Evolutionary conservation across 2,888 invertebrate species (phyloP), one percentile per base, ranked within the genome.

Genomic region (Deladenus siricidicola): DNA sequence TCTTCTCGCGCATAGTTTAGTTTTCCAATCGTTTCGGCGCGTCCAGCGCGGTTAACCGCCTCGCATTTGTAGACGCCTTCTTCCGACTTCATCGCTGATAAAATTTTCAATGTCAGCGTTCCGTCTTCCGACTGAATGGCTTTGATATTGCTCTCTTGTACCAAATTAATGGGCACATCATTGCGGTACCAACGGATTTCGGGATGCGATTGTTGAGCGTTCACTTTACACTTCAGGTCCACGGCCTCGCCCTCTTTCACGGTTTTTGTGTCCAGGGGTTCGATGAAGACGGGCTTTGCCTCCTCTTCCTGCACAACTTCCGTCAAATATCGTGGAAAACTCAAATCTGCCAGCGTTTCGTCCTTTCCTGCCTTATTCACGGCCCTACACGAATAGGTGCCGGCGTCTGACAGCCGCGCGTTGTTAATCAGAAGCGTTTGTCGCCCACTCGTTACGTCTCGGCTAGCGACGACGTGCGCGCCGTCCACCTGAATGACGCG

Each of bases 311-410:
- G 49, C 4, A 62, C 57, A 23, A 69, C 67, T 42, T 75, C 60
- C 2, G 68, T 70, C 45, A 75, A 63, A 24, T 69, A 49, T 29
- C 55, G 52, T 3, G 56, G 63, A 23, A 88, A 86, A 60, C 86
- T 84, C 80, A 89, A 89, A 4, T 58, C 52, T 21, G 58, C 67
- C 44, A 28, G 30, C 8, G 63, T 43, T 42, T 63, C 61, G 39
- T 55, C 26, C 49, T 86, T 86, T 60, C 93, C 93, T 80, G 89
- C 85, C 68, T 86, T 85, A 79, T 93, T 94, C 51, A 87, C 86
- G 0, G 93, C 93, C 0, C 92, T 90, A 77, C 93, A 93, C 0
- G 92, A 91, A 80, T 94, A 94, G 26, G 90, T 84, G 0, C 94
- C 94, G 3, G 90, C 90, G 80, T 94, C 94, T 79, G 90, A 90